Base-by-base conservation (phyloP, 2,797 vertebrate genomes). In the Bradypodion pumilum region DNA sequence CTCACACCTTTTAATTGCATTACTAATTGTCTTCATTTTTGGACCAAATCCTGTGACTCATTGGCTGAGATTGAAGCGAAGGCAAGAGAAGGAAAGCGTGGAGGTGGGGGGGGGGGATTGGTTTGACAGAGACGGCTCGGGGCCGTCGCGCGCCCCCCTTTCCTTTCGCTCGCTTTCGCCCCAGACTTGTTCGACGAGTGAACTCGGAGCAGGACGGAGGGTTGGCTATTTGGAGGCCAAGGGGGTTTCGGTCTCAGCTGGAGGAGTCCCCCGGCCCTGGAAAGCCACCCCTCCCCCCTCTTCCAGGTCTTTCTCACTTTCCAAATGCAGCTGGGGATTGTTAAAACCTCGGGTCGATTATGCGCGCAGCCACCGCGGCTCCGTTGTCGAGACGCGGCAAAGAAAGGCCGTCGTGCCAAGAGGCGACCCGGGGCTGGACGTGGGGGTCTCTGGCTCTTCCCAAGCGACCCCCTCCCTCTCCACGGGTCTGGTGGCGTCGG, bases 11-110 rank as follows among this genome's bases (percentile, higher is more conserved):
- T 56, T 10, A 35, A 56, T 92, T 84, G 90, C 89, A 76, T 91
- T 81, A n/a, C 89, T 89, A 85, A 92, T 89, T 91, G 92, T 91
- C 91, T 91, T 91, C 86, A 78, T 75, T 7, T 68, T 88, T 91
- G 91, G 90, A 88, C 59, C 2, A 60, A 89, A 69, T 87, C 88
- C 82, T 78, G 89, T 92, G 91, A 90, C 86, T 91, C 92, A 91
- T 89, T 88, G 87, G 91, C 91, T 91, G 89, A 90, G 90, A 88
- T 23, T 62, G 62, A 46, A 49, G 2, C 44, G 32, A 3, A 8
- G 40, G 19, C 10, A 27, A 76, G 56, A 23, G 27, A 10, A 16
- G 15, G 65, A 5, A 56, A 52, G 52, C 52, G 52, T 56, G 65
- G 42, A 1, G 40, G 1, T 15, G 72, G 29, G 10, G 19, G 27